Evolutionary conservation across 2,888 invertebrate genomes (phyloP), one percentile per base, ranked within the genome.

Genomic region (Tetramorium bicarinatum): DNA sequence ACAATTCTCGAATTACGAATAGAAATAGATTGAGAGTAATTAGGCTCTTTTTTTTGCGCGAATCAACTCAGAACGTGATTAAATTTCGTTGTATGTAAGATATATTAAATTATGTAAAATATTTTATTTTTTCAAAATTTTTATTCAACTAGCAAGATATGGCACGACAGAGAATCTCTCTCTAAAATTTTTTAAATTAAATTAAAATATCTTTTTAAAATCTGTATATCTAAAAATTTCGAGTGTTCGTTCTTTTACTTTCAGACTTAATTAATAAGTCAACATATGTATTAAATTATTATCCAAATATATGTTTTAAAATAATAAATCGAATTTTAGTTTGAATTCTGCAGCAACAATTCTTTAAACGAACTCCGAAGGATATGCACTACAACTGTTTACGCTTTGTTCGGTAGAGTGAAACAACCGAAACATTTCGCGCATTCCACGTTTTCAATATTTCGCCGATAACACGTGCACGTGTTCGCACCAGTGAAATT

Each of bases 401-500:
- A 62, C 29, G 2, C 3, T 66, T 71, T 49, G 6, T 34, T n/a
- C 1, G 21, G 18, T 9, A 25, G 18, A 47, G 69, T 18, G 49
- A 69, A 69, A 49, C 59, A 71, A 38, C 34, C 59, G 8, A 66
- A 71, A 59, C 47, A 61, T 69, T 77, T 77, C 44, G 49, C 29
- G 56, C 44, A 67, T 79, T 59, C 21, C 44, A 44, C 15, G 21
- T 11, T 44, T 8, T 67, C 79, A 21, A 71, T 66, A 11, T 49
- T 38, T 52, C 47, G 34, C 34, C 21, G 44, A 76, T 76, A 83
- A 29, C n/a, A 34, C 59, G 71, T 59, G 25, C 52, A 82, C 72
- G 72, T 52, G 67, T 82, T 67, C 83, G 74, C 82, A 71, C 74
- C 81, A 49, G 85, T 84, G 74, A 85, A 82, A 88, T 85, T 87